phyloP scores from a whole-genome alignment of 2,113 vertebrate genomes.

The Python bivittatus region DNA sequence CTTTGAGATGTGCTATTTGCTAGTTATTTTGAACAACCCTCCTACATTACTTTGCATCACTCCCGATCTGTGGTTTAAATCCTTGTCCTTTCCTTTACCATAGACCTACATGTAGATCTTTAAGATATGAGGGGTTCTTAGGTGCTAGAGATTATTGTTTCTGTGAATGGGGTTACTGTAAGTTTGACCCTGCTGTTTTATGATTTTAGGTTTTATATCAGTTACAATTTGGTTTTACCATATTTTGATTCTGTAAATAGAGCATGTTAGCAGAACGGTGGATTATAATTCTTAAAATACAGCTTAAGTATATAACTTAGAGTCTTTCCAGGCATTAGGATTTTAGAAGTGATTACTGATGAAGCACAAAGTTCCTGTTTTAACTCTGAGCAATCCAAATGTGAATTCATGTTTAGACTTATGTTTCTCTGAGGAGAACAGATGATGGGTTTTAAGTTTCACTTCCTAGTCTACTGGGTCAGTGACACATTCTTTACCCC shows the following conservation, averaged over 20 bases:
- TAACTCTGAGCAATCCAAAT: constrained; percentile 18
- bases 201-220: background rate
- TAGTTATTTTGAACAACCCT: background rate
- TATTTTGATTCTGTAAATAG: background rate
- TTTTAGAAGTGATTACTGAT: background rate
- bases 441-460: constrained; percentile 11
- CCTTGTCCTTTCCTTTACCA: background rate
- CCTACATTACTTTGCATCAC: background rate
- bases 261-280: background rate
- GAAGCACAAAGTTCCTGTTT: constrained; percentile 37
- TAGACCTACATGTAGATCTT: background rate
- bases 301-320: background rate
- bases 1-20: background rate
- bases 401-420: background rate
- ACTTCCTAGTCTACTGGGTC: constrained; percentile 23
- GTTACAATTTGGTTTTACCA: background rate
- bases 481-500: constrained; percentile 8
- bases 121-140: background rate
- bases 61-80: background rate
- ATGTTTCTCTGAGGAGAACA: background rate
- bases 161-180: background rate
- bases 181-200: background rate
- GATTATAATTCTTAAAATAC: background rate
- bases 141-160: background rate
- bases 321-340: background rate